Conservation (phyloP, 2,888 invertebrate genomes). For the Cheilosia vernalis region DNA sequence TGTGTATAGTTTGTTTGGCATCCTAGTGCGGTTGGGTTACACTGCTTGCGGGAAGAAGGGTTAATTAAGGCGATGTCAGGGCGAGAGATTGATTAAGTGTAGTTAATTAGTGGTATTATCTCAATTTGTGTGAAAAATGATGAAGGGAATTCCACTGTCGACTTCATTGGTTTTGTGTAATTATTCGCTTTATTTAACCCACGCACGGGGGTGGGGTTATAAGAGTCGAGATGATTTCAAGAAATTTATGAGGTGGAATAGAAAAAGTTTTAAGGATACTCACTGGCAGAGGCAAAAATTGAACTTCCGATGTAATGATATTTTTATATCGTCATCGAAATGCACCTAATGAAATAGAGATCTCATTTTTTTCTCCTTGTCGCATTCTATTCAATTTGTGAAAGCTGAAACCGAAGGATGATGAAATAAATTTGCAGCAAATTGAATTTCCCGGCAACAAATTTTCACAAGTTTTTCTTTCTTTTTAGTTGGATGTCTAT, state of each 20-base stretch:
- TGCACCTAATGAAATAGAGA: slow-evolving; percentile 46
- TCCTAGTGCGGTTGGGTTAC: slow-evolving; percentile 8
- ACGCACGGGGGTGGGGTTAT: no score
- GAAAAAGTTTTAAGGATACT: slow-evolving; percentile 19
- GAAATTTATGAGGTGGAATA: background rate
- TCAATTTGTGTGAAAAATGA: slow-evolving; percentile 38
- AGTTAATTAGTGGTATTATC: slow-evolving; percentile 63
- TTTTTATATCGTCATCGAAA: slow-evolving; percentile 30
- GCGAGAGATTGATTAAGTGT: slow-evolving; percentile 70
- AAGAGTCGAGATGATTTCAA: no score
- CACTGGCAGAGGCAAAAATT: slow-evolving; percentile 17
- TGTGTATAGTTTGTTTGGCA: slow-evolving; percentile 36
- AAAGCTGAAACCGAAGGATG: background rate
- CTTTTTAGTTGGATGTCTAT: background rate
- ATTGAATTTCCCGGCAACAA: slow-evolving; percentile 33
- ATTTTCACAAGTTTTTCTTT: background rate
- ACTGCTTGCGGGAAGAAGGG: slow-evolving; percentile 45
- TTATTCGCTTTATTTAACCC: slow-evolving; percentile 48
- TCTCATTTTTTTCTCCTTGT: background rate
- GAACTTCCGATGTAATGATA: slow-evolving; percentile 49
- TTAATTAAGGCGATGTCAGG: slow-evolving; percentile 62
- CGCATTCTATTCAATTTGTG: no score
- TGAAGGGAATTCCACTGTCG: background rate
- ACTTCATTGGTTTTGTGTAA: background rate
- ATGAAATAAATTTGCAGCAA: slow-evolving; percentile 21